These are phyloP conservation scores for Melinaea menophilus DNA, from an alignment of 2,888 invertebrate genomes.

Conservation along the genomic window DNA sequence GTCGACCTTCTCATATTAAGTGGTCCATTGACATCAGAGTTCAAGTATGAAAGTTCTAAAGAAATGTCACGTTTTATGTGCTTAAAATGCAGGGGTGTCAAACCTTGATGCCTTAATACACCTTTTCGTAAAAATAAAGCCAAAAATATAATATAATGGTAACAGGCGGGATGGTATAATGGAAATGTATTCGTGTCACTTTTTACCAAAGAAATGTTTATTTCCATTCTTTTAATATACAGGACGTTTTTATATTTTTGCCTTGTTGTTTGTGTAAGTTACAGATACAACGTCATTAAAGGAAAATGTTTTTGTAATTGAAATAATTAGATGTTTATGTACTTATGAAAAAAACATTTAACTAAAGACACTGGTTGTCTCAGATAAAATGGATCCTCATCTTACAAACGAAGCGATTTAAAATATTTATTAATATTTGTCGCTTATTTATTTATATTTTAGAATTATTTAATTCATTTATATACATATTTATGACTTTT, in stretches of 20 bases:
- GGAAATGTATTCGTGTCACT: constrained; percentile 1
- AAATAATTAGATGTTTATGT: too few species aligned
- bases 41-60: constrained; percentile 20
- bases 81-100: constrained; percentile 11
- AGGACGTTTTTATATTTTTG: not conserved
- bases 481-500: too few species aligned
- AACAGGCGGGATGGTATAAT: not conserved
- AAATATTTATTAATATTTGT: too few species aligned
- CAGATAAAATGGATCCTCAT: too few species aligned
- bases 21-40: constrained; percentile 22
- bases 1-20: constrained; percentile 17
- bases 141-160: not conserved
- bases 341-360: too few species aligned
- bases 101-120: not conserved
- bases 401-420: too few species aligned
- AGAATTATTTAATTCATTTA: too few species aligned
- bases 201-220: not conserved
- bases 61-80: constrained; percentile 20
- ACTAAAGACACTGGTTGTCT: too few species aligned
- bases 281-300: not conserved
- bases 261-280: not conserved
- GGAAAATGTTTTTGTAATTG: too few species aligned
- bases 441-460: too few species aligned
- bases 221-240: not conserved
- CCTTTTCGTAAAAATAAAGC: not conserved